Percentiles rank a stretch among this genome's conserved stretches.
Evolutionary conservation across 2,113 vertebrate genomes (phyloP).

Genomic region (Aegotheles bennettii): DNA sequence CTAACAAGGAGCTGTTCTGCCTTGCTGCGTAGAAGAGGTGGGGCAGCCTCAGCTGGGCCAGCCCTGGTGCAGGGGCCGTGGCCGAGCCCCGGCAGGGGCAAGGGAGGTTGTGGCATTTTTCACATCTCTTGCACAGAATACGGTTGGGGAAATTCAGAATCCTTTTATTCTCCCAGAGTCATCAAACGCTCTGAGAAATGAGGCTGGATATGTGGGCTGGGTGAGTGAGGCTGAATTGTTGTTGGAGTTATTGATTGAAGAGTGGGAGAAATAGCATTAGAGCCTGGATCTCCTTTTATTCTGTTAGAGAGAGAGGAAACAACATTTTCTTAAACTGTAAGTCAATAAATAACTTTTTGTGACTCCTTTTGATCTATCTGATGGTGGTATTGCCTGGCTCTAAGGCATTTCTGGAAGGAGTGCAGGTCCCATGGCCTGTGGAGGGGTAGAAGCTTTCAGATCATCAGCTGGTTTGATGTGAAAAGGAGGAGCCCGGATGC

Average conservation of each 20-base stretch:
- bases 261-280: neutral
- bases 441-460: neutral
- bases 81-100: neutral
- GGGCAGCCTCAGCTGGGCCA: neutral
- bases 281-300: neutral
- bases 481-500: neutral
- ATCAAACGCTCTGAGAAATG: neutral
- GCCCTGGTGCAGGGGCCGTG: neutral
- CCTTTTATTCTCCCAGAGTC: neutral
- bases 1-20: neutral
- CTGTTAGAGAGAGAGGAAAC: neutral
- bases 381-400: neutral
- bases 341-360: neutral
- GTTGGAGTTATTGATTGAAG: slow-evolving; percentile 1
- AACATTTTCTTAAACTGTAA: neutral
- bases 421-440: neutral
- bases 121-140: neutral
- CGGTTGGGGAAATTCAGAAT: neutral
- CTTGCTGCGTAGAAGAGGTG: neutral
- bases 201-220: neutral
- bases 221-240: neutral
- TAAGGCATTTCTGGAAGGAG: neutral
- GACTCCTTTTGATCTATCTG: neutral
- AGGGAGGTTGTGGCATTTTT: neutral
- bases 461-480: neutral